Conservation (phyloP, 2,888 invertebrate genomes). For the Lycocerus yunnanus region DNA sequence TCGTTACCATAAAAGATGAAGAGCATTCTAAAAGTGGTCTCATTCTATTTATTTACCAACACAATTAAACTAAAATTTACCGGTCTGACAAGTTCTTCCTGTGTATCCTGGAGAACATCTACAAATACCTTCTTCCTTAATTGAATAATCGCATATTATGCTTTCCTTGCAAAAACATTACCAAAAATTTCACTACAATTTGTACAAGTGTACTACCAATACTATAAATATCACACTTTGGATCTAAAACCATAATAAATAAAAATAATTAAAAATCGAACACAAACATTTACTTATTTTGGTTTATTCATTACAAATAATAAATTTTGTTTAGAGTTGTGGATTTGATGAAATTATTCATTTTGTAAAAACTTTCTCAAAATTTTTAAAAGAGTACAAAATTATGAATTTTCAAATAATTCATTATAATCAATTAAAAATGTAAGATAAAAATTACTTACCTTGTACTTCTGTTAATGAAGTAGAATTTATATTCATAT, state of each 20-base stretch:
- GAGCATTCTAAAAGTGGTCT: conserved; percentile 11
- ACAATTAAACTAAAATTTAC: not conserved
- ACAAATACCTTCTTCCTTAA: conserved; percentile 20
- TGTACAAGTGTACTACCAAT: conserved; percentile 35
- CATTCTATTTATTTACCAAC: not conserved
- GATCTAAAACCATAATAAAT: no score
- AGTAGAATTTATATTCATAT: not conserved
- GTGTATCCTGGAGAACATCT: conserved; percentile 36
- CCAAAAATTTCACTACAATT: conserved; percentile 29
- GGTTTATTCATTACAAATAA: no score
- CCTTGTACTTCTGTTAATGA: not conserved
- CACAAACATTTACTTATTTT: no score
- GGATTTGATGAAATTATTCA: no score
- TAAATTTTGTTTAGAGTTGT: no score
- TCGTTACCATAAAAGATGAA: conserved; percentile 5
- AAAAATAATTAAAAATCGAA: no score
- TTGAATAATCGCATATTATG: conserved; percentile 28
- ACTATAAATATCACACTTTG: conserved; percentile 17
- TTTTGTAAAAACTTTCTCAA: no score
- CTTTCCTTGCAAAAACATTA: conserved; percentile 25
- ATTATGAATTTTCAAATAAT: no score
- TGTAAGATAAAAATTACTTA: not conserved
- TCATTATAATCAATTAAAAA: not conserved
- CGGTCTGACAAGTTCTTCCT: conserved; percentile 20
- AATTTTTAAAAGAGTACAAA: no score